Conservation (phyloP, 2,888 invertebrate genomes). For the Thumatha senex region DNA sequence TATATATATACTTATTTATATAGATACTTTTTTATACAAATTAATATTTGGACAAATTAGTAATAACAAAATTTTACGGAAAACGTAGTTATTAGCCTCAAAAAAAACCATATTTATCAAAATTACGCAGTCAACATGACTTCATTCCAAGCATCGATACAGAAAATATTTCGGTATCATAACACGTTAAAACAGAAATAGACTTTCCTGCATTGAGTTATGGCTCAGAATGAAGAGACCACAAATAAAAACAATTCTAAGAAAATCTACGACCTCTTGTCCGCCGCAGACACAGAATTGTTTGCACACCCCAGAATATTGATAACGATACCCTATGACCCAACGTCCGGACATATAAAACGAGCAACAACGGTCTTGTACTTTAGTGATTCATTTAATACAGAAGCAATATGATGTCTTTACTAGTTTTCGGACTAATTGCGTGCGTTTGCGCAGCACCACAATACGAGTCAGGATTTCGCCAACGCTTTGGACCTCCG, state of each 20-base stretch:
- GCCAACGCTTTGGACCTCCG: conserved; percentile 1
- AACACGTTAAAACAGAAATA: conserved; percentile 7
- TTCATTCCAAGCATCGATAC: background rate
- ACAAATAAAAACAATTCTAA: conserved; percentile 10
- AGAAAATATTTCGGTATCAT: background rate
- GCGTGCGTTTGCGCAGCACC: conserved; percentile 60
- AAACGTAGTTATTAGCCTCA: background rate
- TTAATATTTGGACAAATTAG: background rate
- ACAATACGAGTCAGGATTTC: conserved; percentile 19
- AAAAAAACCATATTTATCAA: background rate
- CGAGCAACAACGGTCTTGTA: conserved; percentile 5
- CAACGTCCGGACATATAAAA: conserved; percentile 41
- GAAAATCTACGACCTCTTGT: conserved; percentile 24
- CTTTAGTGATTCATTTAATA: conserved; percentile 24
- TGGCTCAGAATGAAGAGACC: background rate
- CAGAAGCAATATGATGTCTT: conserved; percentile 45
- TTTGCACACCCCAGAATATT: conserved; percentile 46
- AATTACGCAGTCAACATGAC: background rate
- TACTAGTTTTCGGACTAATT: conserved; percentile 46
- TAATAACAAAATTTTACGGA: background rate
- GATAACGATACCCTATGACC: conserved; percentile 56
- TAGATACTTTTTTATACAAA: too few species aligned
- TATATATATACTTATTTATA: too few species aligned
- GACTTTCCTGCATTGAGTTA: background rate
- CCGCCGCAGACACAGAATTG: conserved; percentile 24